A percentile compares a stretch with the other conserved stretches of the same genome.
Conservation (phyloP, 30 jellyfish, hydroid and myxozoan genomes). For the Chironex yamaguchii region DNA sequence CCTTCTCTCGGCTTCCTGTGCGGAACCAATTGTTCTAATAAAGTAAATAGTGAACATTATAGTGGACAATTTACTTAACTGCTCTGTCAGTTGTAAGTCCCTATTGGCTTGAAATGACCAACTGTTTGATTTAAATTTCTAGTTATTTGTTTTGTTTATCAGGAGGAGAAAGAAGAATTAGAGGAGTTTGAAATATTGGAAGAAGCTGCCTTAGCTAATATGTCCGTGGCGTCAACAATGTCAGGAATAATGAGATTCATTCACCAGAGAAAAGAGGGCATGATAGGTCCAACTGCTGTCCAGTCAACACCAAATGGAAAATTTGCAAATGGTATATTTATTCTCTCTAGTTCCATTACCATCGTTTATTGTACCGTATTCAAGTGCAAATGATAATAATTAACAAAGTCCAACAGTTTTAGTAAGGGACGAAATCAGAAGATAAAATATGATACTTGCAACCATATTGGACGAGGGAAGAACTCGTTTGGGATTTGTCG, state of each 20-base stretch:
- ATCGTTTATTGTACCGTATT: too few relatives aligned
- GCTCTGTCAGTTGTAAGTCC: neutral
- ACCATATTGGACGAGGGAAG: too few relatives aligned
- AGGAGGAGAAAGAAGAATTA: slow-evolving; percentile 86
- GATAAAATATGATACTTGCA: too few relatives aligned
- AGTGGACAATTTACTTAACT: neutral
- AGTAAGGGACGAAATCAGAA: too few relatives aligned
- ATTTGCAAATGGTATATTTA: too few relatives aligned
- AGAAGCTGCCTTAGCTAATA: slow-evolving; percentile 80
- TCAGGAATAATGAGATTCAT: neutral
- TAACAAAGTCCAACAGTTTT: too few relatives aligned
- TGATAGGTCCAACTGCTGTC: neutral
- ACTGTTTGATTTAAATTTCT: neutral
- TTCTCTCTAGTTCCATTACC: too few relatives aligned
- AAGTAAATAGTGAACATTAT: neutral
- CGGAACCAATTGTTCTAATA: too few relatives aligned
- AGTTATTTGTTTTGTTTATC: neutral
- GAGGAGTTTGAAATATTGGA: slow-evolving; percentile 90
- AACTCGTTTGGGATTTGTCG: too few relatives aligned
- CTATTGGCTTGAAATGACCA: neutral
- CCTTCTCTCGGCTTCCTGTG: too few relatives aligned
- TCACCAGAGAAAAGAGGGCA: neutral
- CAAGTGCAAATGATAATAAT: too few relatives aligned
- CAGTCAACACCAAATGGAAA: too few relatives aligned
- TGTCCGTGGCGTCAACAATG: neutral